Base-by-base conservation (phyloP, 2,797 vertebrate species). In the Chrysolophus pictus region DNA sequence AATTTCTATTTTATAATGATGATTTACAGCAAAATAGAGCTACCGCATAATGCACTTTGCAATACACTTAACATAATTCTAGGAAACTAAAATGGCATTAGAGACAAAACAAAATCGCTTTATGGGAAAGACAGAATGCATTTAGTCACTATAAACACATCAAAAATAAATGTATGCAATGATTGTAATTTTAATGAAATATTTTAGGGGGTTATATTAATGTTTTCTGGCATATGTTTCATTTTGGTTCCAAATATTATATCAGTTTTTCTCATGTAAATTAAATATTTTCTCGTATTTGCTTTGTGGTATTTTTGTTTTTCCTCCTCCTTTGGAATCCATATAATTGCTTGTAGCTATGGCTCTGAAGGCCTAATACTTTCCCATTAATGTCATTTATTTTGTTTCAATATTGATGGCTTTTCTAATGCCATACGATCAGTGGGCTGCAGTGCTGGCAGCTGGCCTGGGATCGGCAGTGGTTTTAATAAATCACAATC, bases 401-500 rank as follows among this genome's bases (percentile, higher is more conserved):
- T 98, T 98, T 96, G 98, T 98, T 98, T 98, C 96, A 97, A 97
- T 99, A 99, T 99, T 99, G 99, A 99, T 99, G 99, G 98, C 98
- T 99, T 99, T 98, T 98, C 98, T 99, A 99, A 99, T 99, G 98
- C 98, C 98, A 97, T 98, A 97, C 98, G 99, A 99, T 99, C 98
- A 98, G 98, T 97, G 98, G 98, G 98, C 98, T 98, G 98, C 98
- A 98, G 97, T 97, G 98, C 98, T 99, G 99, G 99, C 99, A 98
- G 98, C 94, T 98, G 98, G 99, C 99, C 99, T 98, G 98, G 98
- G 98, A 98, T 98, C 98, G 97, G 98, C 98, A 98, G 96, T 98
- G 98, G 97, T 99, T 99, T 99, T 99, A 99, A 99, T 99, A 99
- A 99, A 99, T 99, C 99, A 99, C 99, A 99, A 99, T 99, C 99